Evolutionary conservation across 2,113 vertebrate species (phyloP), one percentile per base, ranked within the genome.

Genomic region (Leuciscus idus): DNA sequence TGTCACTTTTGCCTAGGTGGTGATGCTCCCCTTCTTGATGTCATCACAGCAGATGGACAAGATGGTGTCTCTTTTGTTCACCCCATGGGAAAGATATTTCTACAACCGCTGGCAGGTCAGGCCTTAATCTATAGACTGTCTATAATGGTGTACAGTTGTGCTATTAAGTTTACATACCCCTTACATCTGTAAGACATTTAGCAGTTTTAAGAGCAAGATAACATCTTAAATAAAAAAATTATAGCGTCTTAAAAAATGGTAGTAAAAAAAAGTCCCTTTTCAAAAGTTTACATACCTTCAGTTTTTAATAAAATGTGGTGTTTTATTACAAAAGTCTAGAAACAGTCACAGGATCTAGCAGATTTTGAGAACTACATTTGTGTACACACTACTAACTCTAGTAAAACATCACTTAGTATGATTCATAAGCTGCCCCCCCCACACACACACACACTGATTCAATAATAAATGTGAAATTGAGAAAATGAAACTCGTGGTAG

Each of bases 21-120:
- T 0, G 93, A 97, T 55, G 94, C 95, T 1, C 95, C 95, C 10
- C 91, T 90, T 66, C 91, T 28, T 6, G 96, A 98, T 90, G 94
- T 95, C 84, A 93, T 97, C 90, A 96, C 95, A 86, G 94, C 95
- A 55, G 94, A 96, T 81, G 97, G 96, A 33, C 95, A 96, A 87
- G 95, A 96, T 89, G 97, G 96, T 4, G 92, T 97, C 86, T 99
- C 97, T 2, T 98, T 98, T 89, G 92, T 97, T 84, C 95, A 97
- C 81, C 96, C 96, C 2, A 92, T 93, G 88, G 96, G 96, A 84
- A 97, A 99, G 87, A 95, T 98, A 87, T 99, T 96, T 91, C 92
- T 98, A 64, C 96, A 96, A 86, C 97, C 97, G 66, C 91, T 99
- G 80, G 96, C 97, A 94, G 97, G 97, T 97, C 91, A 89, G 86